phyloP scores from a whole-genome alignment of 2,113 vertebrate genomes.

The Gavialis gangeticus region DNA sequence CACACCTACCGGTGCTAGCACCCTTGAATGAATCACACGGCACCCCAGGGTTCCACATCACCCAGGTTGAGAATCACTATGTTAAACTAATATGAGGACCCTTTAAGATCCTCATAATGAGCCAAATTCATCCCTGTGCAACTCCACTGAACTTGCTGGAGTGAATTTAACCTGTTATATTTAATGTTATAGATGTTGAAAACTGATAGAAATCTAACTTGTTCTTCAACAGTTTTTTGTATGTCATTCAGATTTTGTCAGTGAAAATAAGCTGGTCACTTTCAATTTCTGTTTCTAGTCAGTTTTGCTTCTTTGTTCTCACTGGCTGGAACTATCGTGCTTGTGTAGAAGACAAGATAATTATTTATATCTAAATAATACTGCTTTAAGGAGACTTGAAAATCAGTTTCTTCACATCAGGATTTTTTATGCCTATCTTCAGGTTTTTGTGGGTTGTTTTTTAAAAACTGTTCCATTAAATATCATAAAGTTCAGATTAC shows the following conservation, averaged over 20 bases:
- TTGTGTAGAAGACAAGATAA: background rate
- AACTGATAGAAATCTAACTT: background rate
- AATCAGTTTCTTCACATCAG: background rate
- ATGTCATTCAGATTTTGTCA: background rate
- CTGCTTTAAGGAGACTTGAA: fast-evolving
- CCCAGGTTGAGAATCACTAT: too few species aligned
- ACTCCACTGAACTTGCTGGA: background rate
- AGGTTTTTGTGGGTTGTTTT: background rate
- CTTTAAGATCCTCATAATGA: fast-evolving
- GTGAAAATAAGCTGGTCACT: background rate
- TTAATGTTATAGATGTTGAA: background rate
- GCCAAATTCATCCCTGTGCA: fast-evolving
- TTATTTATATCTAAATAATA: background rate
- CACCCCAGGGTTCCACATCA: too few species aligned
- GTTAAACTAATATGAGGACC: background rate
- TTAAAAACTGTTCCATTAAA: background rate
- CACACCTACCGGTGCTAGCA: too few species aligned
- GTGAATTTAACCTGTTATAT: fast-evolving
- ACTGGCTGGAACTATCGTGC: background rate
- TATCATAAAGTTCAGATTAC: background rate
- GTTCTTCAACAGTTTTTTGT: background rate
- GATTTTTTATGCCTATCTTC: background rate
- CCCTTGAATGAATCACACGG: too few species aligned
- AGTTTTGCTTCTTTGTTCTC: background rate
- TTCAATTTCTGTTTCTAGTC: background rate